Conservation (phyloP, 2,888 invertebrate species). For the Hyalella azteca region DNA sequence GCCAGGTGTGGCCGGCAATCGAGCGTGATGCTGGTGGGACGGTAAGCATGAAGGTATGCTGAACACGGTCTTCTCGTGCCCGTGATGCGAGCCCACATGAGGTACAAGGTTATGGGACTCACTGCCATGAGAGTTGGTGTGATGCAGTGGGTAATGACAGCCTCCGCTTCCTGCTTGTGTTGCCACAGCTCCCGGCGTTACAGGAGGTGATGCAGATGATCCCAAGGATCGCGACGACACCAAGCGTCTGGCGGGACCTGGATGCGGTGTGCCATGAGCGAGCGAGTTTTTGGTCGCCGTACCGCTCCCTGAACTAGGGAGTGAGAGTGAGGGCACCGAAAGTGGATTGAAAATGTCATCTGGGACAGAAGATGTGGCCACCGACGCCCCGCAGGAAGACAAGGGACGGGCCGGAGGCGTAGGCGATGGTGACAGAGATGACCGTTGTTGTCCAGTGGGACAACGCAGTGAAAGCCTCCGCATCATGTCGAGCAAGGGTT, state of each 20-base stretch:
- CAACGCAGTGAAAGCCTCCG: constrained; percentile 55
- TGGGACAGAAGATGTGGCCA: background rate
- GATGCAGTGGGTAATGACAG: background rate
- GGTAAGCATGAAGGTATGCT: constrained; percentile 55
- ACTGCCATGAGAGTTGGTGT: constrained; percentile 15
- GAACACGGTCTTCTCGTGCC: background rate
- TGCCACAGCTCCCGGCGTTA: constrained; percentile 39
- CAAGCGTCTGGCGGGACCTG: constrained; percentile 53
- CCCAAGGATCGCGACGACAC: constrained; percentile 58
- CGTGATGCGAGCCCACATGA: background rate
- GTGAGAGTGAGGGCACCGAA: constrained; percentile 36
- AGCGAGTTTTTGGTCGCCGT: constrained; percentile 43
- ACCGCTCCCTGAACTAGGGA: background rate
- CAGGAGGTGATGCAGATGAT: constrained; percentile 54
- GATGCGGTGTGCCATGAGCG: background rate
- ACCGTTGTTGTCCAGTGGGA: constrained; percentile 44
- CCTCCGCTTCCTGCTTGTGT: background rate
- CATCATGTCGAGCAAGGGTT: constrained; percentile 40
- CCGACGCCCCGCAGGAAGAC: background rate
- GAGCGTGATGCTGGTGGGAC: constrained; percentile 58
- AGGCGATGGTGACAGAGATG: constrained; percentile 14
- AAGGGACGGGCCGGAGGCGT: constrained; percentile 8
- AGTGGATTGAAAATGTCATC: constrained; percentile 1
- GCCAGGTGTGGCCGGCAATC: constrained; percentile 54
- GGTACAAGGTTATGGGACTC: background rate